Evolutionary conservation across 2,797 vertebrate species (phyloP).

Genomic region (Botia kubotai): DNA sequence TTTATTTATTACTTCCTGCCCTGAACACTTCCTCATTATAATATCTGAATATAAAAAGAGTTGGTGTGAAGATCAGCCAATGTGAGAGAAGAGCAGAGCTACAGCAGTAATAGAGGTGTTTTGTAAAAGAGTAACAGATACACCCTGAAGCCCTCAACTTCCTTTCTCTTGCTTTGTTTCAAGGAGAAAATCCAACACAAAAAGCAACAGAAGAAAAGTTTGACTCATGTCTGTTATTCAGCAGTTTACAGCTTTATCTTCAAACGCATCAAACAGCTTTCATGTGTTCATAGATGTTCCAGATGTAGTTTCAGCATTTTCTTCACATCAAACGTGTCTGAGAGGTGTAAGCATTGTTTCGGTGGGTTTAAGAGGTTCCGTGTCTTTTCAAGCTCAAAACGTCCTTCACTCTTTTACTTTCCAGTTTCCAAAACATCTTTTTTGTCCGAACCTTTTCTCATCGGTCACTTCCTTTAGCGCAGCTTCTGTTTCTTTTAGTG

Average conservation of each 20-base stretch:
- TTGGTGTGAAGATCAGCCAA: neutral
- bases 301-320: neutral
- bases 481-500: slow-evolving; percentile 48
- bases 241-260: neutral
- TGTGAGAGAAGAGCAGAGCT: neutral
- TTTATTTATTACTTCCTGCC: neutral
- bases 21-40: neutral
- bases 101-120: no score
- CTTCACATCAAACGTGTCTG: neutral
- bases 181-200: neutral
- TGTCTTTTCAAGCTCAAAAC: neutral
- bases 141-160: no score
- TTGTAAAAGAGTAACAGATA: no score
- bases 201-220: neutral
- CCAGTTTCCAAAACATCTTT: neutral
- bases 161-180: neutral
- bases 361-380: neutral
- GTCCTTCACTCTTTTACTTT: neutral
- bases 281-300: neutral
- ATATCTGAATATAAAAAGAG: neutral
- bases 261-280: neutral
- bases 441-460: neutral
- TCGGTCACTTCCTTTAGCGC: slow-evolving; percentile 16
- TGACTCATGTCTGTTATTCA: neutral
- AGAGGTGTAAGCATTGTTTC: neutral